A percentile compares a stretch with the other conserved stretches of the same genome.
Evolutionary conservation across 2,113 vertebrate genomes (phyloP).

Genomic region (Dicerorhinus sumatrensis): DNA sequence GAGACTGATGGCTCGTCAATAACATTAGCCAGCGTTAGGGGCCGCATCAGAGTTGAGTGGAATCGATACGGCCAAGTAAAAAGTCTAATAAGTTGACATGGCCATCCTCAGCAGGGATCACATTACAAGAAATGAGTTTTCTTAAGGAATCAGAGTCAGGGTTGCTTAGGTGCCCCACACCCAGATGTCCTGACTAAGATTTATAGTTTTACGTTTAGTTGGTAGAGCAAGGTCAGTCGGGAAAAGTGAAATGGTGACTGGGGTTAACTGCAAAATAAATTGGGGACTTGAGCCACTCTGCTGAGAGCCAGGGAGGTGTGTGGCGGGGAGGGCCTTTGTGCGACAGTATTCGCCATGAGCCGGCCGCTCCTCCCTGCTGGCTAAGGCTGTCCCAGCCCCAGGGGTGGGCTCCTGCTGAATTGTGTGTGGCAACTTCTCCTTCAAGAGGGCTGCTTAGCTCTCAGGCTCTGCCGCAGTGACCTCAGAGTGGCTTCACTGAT

Average conservation of each 20-base stretch:
- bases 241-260: slow-evolving; percentile 78
- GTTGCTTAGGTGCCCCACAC: slow-evolving; percentile 86
- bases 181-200: slow-evolving; percentile 87
- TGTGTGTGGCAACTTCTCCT: background rate
- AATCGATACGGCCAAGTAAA: slow-evolving; percentile 96
- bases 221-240: slow-evolving; percentile 63
- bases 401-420: background rate
- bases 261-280: slow-evolving; percentile 82
- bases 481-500: slow-evolving; percentile 47
- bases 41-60: slow-evolving; percentile 94
- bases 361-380: background rate
- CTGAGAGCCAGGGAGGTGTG: background rate
- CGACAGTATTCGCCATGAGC: background rate
- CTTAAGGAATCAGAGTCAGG: slow-evolving; percentile 91
- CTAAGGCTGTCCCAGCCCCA: rapidly evolving
- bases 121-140: slow-evolving; percentile 95
- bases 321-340: rapidly evolving
- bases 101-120: slow-evolving; percentile 91
- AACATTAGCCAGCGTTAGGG: slow-evolving; percentile 98
- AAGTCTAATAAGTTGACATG: slow-evolving; percentile 95
- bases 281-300: background rate
- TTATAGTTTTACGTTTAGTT: slow-evolving; percentile 84
- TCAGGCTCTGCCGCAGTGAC: slow-evolving; percentile 39
- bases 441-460: background rate
- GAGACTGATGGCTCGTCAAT: slow-evolving; percentile 99